Evolutionary conservation across 92 coral and sea anemone species (phyloP), one percentile per base, ranked within the genome.

Genomic region (Umimayanthus chanpuru): DNA sequence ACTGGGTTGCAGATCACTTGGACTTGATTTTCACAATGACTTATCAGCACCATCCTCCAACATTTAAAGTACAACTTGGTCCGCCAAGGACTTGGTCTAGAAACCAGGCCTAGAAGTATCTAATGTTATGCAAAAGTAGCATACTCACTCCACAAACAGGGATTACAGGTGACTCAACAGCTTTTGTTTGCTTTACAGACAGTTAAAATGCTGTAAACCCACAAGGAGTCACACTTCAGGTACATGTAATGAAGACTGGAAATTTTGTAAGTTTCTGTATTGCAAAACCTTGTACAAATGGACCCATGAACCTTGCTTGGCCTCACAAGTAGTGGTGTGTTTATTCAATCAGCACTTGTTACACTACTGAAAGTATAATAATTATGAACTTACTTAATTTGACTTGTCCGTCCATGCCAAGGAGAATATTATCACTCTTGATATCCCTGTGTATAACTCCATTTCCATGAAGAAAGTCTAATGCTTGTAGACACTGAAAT

Each of bases 371-470:
- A 10, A 75, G 25, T 20, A 1, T 12, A 38, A 41, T n/a, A n/a
- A n/a, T n/a, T n/a, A n/a, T 65, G 0, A 16, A 89, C 97, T 96
- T 89, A 96, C 98, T 97, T 89, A 97, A 90, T 92, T 97, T 97
- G 86, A 97, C 99, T 88, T 95, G 98, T 50, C 99, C 99, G 89
- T 97, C 99, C 98, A 97, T 95, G 41, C 99, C 99, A 53, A 97
- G 91, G 44, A 97, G 98, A 89, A 97, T 97, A 87, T 97, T 97
- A 83, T 97, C 99, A 84, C 99, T 97, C 91, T 97, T 97, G 10
- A 97, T 97, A 85, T 97, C 99, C 81, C 99, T 95, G 90, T 97
- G 99, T 85, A 97, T 97, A 40, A 97, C 98, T n/a, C 99, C 99
- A 93, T 97, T 97, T 71, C 96, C 93, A 91, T 97, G 99, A 82